Evolutionary conservation across 2,888 invertebrate genomes (phyloP).

Genomic region (Eilema sororculum): DNA sequence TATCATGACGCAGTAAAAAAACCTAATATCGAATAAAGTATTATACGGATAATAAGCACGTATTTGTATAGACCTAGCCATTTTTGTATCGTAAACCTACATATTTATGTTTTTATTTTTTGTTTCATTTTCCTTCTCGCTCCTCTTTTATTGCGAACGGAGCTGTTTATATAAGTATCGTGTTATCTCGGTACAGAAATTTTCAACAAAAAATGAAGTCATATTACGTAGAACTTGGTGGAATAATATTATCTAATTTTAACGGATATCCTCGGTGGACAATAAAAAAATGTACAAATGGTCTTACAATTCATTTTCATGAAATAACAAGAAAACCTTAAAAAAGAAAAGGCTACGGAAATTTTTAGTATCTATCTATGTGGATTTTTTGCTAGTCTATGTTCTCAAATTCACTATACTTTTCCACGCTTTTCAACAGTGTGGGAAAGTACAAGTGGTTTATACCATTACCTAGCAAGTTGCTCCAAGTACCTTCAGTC

Average conservation of each 20-base stretch:
- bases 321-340: background rate
- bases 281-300: background rate
- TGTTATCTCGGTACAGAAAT: background rate
- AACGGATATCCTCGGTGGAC: background rate
- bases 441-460: too few species aligned
- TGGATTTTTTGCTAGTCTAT: too few species aligned
- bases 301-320: background rate
- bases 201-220: background rate
- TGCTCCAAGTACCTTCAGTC: too few species aligned
- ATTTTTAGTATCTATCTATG: too few species aligned
- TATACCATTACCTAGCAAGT: too few species aligned
- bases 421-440: too few species aligned
- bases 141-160: constrained; percentile 7
- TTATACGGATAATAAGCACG: constrained; percentile 36
- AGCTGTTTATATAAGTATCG: constrained; percentile 7
- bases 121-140: constrained; percentile 16
- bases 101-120: constrained; percentile 29
- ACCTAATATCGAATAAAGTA: constrained; percentile 38
- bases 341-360: too few species aligned
- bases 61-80: constrained; percentile 27
- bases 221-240: background rate
- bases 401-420: too few species aligned
- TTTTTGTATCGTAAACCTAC: constrained; percentile 40
- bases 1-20: constrained; percentile 31
- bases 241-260: background rate